Evolutionary conservation across 2,797 vertebrate genomes (phyloP).

Genomic region (Sebastes hubbsi): DNA sequence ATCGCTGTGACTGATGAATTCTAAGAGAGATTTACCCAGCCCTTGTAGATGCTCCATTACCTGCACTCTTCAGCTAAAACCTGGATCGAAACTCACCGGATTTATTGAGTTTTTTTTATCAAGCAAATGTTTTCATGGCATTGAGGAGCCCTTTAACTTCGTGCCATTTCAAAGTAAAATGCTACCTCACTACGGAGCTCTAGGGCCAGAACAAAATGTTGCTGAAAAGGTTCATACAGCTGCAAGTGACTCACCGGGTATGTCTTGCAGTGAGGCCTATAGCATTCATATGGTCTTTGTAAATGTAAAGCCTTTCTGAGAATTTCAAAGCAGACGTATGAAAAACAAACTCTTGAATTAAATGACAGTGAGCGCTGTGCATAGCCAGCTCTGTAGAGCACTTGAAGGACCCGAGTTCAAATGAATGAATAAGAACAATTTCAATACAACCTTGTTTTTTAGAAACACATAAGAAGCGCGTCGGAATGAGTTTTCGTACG

Average conservation of each 20-base stretch:
- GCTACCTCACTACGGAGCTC: constrained; percentile 30
- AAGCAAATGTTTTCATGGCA: constrained; percentile 27
- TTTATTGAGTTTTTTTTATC: constrained; percentile 1
- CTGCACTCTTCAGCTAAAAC: constrained; percentile 11
- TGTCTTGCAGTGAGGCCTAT: background rate
- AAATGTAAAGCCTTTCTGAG: constrained; percentile 10
- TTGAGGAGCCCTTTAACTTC: constrained; percentile 62
- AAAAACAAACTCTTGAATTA: background rate
- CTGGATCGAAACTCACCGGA: background rate
- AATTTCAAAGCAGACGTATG: constrained; percentile 12
- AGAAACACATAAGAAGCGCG: constrained; percentile 1
- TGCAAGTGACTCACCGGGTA: background rate
- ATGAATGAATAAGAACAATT: constrained; percentile 11
- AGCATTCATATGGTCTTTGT: constrained; percentile 33
- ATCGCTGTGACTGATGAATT: constrained; percentile 9
- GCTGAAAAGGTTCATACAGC: background rate
- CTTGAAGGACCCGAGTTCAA: constrained; percentile 25
- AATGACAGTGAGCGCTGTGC: constrained; percentile 50
- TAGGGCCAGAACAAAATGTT: constrained; percentile 23
- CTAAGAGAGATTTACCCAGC: constrained; percentile 34
- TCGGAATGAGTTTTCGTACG: constrained; percentile 8
- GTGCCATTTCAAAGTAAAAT: constrained; percentile 51
- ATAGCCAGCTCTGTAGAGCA: constrained; percentile 63
- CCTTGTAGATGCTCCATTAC: constrained; percentile 31
- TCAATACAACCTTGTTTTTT: constrained; percentile 16